Percentiles rank a stretch among this genome's conserved stretches.
These are phyloP conservation scores for Rhyacichthys aspro DNA, from an alignment of 2,797 vertebrate species.

Conservation along the genomic window DNA sequence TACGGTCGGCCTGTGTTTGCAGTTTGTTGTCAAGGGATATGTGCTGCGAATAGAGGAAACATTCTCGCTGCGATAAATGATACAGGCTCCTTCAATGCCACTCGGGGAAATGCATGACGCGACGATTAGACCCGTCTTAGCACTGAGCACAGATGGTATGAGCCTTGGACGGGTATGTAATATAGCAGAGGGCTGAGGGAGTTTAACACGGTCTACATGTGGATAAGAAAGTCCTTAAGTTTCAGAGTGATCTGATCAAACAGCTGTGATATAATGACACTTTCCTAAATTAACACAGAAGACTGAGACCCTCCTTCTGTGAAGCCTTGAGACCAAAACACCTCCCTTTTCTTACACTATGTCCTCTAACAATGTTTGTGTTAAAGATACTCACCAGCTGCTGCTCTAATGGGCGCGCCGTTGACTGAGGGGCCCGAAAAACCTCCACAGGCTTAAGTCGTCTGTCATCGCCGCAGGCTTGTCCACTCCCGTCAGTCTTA, in stretches of 20 bases:
- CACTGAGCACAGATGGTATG: slow-evolving; percentile 49
- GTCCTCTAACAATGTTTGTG: slow-evolving; percentile 18
- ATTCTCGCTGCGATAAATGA: slow-evolving; percentile 60
- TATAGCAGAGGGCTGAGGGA: too few relatives aligned
- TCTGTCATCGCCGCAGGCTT: background rate
- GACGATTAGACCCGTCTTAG: slow-evolving; percentile 57
- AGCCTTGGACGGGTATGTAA: slow-evolving; percentile 13
- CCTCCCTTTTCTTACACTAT: background rate
- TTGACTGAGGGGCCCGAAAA: slow-evolving; percentile 21
- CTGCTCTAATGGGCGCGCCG: background rate
- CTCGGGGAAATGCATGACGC: slow-evolving; percentile 58
- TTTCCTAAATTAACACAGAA: slow-evolving; percentile 64
- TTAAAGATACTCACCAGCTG: slow-evolving; percentile 23
- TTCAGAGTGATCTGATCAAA: too few relatives aligned
- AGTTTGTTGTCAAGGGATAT: slow-evolving; percentile 27
- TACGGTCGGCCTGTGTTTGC: slow-evolving; percentile 20
- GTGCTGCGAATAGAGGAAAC: slow-evolving; percentile 39
- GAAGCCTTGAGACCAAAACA: too few relatives aligned
- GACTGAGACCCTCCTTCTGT: slow-evolving; percentile 31
- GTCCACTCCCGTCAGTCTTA: background rate
- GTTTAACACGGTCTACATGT: too few relatives aligned
- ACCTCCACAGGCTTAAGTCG: slow-evolving; percentile 5
- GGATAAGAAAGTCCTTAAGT: slow-evolving; percentile 55
- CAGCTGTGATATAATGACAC: slow-evolving; percentile 62
- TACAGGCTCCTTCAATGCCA: slow-evolving; percentile 57